Evolutionary conservation across 2,113 vertebrate genomes (phyloP), one percentile per base, ranked within the genome.

Genomic region (Pomatorhinus ruficollis): DNA sequence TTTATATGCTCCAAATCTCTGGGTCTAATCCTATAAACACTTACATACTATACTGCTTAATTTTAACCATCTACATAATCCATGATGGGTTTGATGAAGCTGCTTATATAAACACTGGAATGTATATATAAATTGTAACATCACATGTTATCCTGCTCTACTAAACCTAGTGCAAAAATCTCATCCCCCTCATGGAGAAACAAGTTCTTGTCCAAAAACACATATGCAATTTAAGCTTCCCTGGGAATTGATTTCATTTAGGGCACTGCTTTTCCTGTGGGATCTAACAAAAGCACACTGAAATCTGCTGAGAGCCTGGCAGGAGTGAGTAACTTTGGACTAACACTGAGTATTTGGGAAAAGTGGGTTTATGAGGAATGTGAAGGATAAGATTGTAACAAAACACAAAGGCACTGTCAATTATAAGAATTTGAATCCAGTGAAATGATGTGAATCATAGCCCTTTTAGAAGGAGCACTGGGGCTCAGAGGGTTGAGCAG

Each of bases 21-120:
- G 23, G 15, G n/a, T 93, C n/a, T 96, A 90, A 86, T 92, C 70
- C 76, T 61, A 49, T 75, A 86, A 95, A 78, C 52, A 39, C 75
- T 66, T 83, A 44, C 2, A 83, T n/a, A 44, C n/a, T 50, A 8
- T 44, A 14, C 21, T 94, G 47, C 80, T 78, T 68, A 81, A 78
- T 90, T 93, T 85, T 83, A 92, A 44, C 80, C n/a, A 52, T 75
- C 85, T 86, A 22, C 40, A n/a, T 77, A 88, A 90, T 70, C 56
- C 33, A 23, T 27, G 64, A 92, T 70, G 50, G 60, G 54, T 93
- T 93, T 74, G 65, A 68, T 89, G 53, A 66, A 92, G 35, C 53
- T 94, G 56, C 44, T 83, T 69, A 25, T 40, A 75, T 66, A 83
- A 83, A 77, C 28, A 39, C 3, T 63, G 42, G 39, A 61, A 61